Percentiles rank a stretch among this genome's conserved stretches.
These are phyloP conservation scores for Ctenodactylus gundi DNA, from an alignment of 2,113 vertebrate genomes.

Conservation along the genomic window DNA sequence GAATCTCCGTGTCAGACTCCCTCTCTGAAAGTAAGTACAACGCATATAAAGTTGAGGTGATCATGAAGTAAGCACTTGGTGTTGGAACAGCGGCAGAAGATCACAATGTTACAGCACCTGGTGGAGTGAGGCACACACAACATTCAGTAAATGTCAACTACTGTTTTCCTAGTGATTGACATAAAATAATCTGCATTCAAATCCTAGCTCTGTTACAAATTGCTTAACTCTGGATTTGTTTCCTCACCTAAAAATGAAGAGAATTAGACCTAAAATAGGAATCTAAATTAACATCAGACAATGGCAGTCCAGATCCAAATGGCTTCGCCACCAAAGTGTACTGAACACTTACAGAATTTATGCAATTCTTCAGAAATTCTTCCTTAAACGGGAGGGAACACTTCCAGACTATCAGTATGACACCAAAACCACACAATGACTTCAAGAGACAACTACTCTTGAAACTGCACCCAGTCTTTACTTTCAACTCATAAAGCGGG, in stretches of 20 bases:
- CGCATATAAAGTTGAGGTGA: neutral
- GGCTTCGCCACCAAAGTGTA: neutral
- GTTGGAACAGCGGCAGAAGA: neutral
- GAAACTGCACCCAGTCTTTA: neutral
- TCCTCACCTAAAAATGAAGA: neutral
- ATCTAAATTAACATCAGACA: neutral
- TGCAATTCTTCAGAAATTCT: neutral
- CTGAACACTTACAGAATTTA: neutral
- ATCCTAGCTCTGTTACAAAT: neutral
- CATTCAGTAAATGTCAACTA: neutral
- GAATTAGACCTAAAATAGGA: neutral
- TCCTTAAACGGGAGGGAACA: neutral
- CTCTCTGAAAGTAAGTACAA: neutral
- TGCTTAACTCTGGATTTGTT: conserved; percentile 14
- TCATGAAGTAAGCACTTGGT: neutral
- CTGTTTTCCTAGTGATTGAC: neutral
- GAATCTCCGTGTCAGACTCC: neutral
- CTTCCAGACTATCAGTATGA: neutral
- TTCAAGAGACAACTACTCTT: neutral
- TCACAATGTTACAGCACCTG: neutral
- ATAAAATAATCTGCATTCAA: neutral
- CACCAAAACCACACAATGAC: conserved; percentile 18
- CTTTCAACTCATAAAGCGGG: neutral
- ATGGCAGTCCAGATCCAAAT: neutral
- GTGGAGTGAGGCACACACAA: neutral